A percentile compares a stretch with the other conserved stretches of the same genome.
Conservation (phyloP, 2,888 invertebrate species). For the Cryptophagus acutangulus region DNA sequence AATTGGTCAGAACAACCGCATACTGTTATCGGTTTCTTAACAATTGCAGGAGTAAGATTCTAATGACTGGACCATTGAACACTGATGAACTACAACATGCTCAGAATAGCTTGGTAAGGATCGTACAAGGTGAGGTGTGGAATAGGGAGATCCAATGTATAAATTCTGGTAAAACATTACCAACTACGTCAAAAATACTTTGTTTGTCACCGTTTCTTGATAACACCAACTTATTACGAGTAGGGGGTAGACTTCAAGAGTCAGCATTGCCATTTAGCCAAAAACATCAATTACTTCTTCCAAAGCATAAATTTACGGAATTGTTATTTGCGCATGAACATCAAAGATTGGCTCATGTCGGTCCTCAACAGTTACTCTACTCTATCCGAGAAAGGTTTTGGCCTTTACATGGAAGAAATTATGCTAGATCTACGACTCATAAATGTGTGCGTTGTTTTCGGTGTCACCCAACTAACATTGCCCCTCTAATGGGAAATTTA, state of each 20-base stretch:
- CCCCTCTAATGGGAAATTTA: slow-evolving; percentile 11
- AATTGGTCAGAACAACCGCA: too few species aligned
- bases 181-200: too few species aligned
- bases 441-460: slow-evolving; percentile 10
- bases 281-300: slow-evolving; percentile 9
- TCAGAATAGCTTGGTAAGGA: too few species aligned
- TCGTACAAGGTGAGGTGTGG: too few species aligned
- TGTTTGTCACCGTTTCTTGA: slow-evolving; percentile 14
- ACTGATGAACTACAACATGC: too few species aligned
- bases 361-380: slow-evolving; percentile 2
- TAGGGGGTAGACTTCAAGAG: slow-evolving; percentile 7
- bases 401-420: slow-evolving; percentile 2
- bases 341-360: slow-evolving; percentile 2
- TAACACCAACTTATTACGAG: slow-evolving; percentile 7
- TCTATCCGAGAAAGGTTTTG: slow-evolving; percentile 8
- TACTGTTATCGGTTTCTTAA: too few species aligned
- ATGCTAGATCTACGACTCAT: neutral
- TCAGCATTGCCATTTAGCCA: neutral
- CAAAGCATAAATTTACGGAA: slow-evolving; percentile 4
- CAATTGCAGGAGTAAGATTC: too few species aligned
- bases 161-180: too few species aligned
- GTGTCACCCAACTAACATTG: neutral
- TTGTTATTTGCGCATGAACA: slow-evolving; percentile 6
- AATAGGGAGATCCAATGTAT: too few species aligned
- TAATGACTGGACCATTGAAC: too few species aligned